phyloP scores from a whole-genome alignment of 2,797 vertebrate genomes.

The Coregonus sp. region DNA sequence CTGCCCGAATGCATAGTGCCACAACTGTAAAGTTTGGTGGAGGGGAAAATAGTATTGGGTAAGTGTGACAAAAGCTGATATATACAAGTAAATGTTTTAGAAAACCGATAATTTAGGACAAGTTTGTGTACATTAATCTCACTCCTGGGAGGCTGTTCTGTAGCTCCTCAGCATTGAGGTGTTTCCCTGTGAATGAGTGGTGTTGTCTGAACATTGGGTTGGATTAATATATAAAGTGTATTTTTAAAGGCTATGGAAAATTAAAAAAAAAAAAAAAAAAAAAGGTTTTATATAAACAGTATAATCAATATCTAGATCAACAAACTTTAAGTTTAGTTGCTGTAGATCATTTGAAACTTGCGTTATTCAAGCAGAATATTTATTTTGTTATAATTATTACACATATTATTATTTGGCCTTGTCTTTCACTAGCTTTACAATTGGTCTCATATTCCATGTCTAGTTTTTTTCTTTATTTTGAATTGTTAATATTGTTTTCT shows the following conservation, averaged over 20 bases:
- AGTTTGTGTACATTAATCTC: constrained; percentile 1
- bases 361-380: constrained; percentile 22
- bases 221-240: constrained; percentile 65
- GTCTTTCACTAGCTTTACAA: constrained; percentile 20
- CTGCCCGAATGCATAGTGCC: too few relatives aligned
- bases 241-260: constrained; percentile 68
- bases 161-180: neutral
- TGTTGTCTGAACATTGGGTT: constrained; percentile 28
- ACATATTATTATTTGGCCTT: constrained; percentile 38
- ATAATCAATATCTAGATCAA: constrained; percentile 50
- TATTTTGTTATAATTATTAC: constrained; percentile 13
- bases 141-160: constrained; percentile 6
- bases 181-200: constrained; percentile 27
- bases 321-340: constrained; percentile 40
- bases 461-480: constrained; percentile 19
- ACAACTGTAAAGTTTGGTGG: too few relatives aligned
- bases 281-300: constrained; percentile 64
- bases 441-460: constrained; percentile 9
- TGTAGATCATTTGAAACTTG: constrained; percentile 33
- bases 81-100: neutral
- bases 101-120: neutral
- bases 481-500: constrained; percentile 20
- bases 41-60: too few relatives aligned
- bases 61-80: too few relatives aligned
- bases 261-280: too few relatives aligned